Evolutionary conservation across 2,888 invertebrate genomes (phyloP), one percentile per base, ranked within the genome.

Genomic region (Drosophila helvetica): DNA sequence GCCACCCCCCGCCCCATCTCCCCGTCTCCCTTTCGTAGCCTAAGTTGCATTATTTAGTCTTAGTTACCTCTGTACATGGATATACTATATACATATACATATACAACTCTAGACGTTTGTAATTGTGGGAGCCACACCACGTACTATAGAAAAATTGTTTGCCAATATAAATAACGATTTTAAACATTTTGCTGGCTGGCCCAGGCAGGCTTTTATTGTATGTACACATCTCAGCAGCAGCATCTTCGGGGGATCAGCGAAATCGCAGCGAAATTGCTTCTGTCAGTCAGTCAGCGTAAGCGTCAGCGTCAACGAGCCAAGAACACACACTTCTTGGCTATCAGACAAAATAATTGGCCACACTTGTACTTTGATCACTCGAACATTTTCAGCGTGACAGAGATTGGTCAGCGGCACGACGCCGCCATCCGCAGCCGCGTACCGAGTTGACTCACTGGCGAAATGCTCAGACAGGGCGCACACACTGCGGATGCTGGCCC

Each of bases 271-370:
- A 25, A 18, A 46, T 45, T 62, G 62, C 38, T 48, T 54, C 33
- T 48, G 48, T 50, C 42, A 47, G 47, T 46, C 22, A 22, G 22
- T 22, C 3, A 6, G 27, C 15, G 25, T 15, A 3, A 17, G 19
- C 15, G 25, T 15, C 7, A 17, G 19, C 30, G 30, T 48, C 33
- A 46, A 19, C 46, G 12, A 27, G 15, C 19, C 63, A 30, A 22
- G 25, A 54, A 45, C 53, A 52, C 50, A 51, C 69, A 58, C 46
- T 50, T 53, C 53, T 47, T 55, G 42, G 27, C 27, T 33, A 69
- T 48, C 30, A 47, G 53, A 57, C 59, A 58, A 75, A 65, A 74
- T 81, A 83, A 88, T 87, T 83, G 88, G 75, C 47, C 67, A 61
- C 68, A 60, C 71, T 70, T 81, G 76, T 70, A 74, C 74, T 65